A percentile compares a stretch with the other conserved stretches of the same genome.
Conservation (phyloP, 2,888 invertebrate species). For the Dynastes maya region DNA sequence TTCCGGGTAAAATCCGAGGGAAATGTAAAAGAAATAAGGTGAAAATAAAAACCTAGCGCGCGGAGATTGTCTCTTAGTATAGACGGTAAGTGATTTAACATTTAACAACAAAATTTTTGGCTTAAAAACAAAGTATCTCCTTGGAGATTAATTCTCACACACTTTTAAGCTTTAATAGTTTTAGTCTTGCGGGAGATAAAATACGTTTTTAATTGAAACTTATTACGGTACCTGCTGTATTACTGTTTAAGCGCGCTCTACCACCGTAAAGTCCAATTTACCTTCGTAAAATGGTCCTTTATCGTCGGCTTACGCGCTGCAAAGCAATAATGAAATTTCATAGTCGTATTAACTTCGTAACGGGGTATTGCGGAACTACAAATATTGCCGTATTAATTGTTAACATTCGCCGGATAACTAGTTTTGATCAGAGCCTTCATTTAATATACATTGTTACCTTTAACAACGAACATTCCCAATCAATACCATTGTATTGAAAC, state of each 20-base stretch:
- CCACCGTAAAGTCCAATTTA: constrained; percentile 28
- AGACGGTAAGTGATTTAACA: not conserved
- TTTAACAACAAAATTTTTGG: not conserved
- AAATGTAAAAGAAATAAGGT: no score
- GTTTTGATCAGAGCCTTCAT: no score
- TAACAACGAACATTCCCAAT: no score
- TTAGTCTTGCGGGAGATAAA: not conserved
- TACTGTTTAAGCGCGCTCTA: constrained; percentile 11
- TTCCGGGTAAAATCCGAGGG: no score
- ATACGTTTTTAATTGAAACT: constrained; percentile 33
- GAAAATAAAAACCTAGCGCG: not conserved
- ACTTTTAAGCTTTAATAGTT: constrained; percentile 3
- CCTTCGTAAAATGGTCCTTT: constrained; percentile 19
- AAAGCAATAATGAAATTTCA: constrained; percentile 41
- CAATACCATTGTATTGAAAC: no score
- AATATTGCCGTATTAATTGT: constrained; percentile 3
- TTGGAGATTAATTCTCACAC: not conserved
- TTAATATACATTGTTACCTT: no score
- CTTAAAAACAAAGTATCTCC: not conserved
- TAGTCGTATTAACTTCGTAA: constrained; percentile 34
- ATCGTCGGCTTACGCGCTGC: constrained; percentile 24
- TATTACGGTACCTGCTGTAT: not conserved
- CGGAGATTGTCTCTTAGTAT: not conserved
- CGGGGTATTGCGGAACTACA: constrained; percentile 5
- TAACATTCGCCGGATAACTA: not conserved